A percentile compares a stretch with the other conserved stretches of the same genome.
Evolutionary conservation across 2,888 invertebrate species (phyloP).

Genomic region (Silvanus unidentatus): DNA sequence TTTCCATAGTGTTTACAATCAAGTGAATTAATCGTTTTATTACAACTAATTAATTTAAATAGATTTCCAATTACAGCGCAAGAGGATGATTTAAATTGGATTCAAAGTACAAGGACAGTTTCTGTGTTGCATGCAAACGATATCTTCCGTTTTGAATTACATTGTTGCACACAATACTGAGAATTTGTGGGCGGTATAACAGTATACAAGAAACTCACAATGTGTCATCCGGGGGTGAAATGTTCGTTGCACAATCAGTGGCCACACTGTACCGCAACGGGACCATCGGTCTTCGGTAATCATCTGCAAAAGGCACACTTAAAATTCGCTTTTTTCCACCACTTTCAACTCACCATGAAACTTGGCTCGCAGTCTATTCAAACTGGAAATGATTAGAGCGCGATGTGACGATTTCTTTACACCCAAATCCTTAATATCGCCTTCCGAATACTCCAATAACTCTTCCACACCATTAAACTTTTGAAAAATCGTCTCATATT

Average conservation of each 20-base stretch:
- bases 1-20: no score
- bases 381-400: conserved; percentile 58
- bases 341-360: conserved; percentile 47
- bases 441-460: conserved; percentile 52
- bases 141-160: no score
- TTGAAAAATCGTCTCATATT: conserved; percentile 51
- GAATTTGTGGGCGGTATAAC: no score
- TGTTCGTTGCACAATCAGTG: conserved; percentile 34
- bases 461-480: conserved; percentile 55
- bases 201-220: conserved; percentile 34
- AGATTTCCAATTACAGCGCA: no score
- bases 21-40: no score
- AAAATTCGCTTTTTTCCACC: not conserved
- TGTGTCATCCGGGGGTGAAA: conserved; percentile 27
- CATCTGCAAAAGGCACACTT: conserved; percentile 26
- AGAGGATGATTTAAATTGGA: no score
- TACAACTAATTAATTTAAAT: no score
- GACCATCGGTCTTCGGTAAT: conserved; percentile 22
- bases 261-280: conserved; percentile 47
- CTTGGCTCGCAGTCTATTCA: conserved; percentile 58
- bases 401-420: conserved; percentile 59
- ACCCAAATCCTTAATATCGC: conserved; percentile 56
- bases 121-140: no score
- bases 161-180: no score
- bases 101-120: no score